phyloP scores from a whole-genome alignment of 2,888 invertebrate species.

The Nemotelus nigrinus region DNA sequence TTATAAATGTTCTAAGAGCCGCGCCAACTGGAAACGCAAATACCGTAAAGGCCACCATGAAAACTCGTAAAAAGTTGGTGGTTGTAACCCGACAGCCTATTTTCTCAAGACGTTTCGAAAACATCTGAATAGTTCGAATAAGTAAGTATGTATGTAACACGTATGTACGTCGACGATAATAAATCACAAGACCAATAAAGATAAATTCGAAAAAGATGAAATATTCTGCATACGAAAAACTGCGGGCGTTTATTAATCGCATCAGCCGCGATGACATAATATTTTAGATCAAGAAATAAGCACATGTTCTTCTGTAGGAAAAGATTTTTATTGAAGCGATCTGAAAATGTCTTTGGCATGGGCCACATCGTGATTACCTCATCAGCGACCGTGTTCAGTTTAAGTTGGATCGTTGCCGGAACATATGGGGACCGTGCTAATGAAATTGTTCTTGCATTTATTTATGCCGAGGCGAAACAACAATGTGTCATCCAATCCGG shows the following conservation, averaged over 20 bases:
- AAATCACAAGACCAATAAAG: constrained; percentile 3
- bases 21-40: neutral
- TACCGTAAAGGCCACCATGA: neutral
- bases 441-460: too few species aligned
- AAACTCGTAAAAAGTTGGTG: neutral
- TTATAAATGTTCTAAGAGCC: neutral
- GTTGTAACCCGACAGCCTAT: too few species aligned
- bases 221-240: neutral
- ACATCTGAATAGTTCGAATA: neutral
- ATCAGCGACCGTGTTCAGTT: too few species aligned
- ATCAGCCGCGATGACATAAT: constrained; percentile 5
- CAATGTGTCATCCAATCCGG: too few species aligned
- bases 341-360: too few species aligned
- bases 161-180: neutral
- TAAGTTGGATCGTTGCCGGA: too few species aligned
- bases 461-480: too few species aligned
- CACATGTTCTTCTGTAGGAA: too few species aligned
- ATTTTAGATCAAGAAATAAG: too few species aligned
- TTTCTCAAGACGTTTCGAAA: neutral
- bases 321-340: too few species aligned
- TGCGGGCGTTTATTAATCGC: constrained; percentile 19
- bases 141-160: neutral
- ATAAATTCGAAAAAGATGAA: neutral
- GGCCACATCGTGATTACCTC: too few species aligned
- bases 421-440: too few species aligned